Conservation (phyloP, 1,140 invertebrate species). For the Philaenus spumarius region DNA sequence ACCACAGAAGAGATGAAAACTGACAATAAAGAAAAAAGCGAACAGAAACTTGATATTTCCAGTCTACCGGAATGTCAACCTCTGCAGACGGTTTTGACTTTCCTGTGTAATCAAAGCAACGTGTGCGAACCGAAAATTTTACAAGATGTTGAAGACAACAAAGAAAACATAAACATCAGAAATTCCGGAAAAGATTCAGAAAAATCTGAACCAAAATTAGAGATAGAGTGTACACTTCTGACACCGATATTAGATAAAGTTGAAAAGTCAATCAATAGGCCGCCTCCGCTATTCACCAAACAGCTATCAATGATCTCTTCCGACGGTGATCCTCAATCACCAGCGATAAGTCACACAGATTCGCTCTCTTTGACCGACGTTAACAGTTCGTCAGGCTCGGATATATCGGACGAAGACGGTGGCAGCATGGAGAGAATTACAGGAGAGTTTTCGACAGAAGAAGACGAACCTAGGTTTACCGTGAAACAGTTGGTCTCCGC, state of each 20-base stretch:
- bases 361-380: slow-evolving; percentile 16
- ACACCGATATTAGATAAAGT: background rate
- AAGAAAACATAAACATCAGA: slow-evolving; percentile 9
- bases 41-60: background rate
- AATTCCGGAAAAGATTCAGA: background rate
- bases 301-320: slow-evolving; percentile 9
- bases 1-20: background rate
- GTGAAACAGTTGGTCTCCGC: slow-evolving; percentile 47
- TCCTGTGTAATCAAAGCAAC: slow-evolving; percentile 4
- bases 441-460: slow-evolving; percentile 20
- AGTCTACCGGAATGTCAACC: slow-evolving; percentile 2
- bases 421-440: slow-evolving; percentile 10
- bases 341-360: slow-evolving; percentile 13
- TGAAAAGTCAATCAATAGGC: slow-evolving; percentile 2
- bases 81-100: slow-evolving; percentile 14
- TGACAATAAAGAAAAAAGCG: background rate
- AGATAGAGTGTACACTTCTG: background rate
- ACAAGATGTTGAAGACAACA: background rate
- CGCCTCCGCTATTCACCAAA: slow-evolving; percentile 1
- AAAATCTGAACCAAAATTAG: slow-evolving; percentile 1
- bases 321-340: slow-evolving; percentile 8
- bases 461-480: slow-evolving; percentile 46
- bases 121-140: background rate
- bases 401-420: slow-evolving; percentile 28
- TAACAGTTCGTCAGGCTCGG: slow-evolving; percentile 23